Conservation (phyloP, 2,888 invertebrate genomes). For the Oscheius sp. region DNA sequence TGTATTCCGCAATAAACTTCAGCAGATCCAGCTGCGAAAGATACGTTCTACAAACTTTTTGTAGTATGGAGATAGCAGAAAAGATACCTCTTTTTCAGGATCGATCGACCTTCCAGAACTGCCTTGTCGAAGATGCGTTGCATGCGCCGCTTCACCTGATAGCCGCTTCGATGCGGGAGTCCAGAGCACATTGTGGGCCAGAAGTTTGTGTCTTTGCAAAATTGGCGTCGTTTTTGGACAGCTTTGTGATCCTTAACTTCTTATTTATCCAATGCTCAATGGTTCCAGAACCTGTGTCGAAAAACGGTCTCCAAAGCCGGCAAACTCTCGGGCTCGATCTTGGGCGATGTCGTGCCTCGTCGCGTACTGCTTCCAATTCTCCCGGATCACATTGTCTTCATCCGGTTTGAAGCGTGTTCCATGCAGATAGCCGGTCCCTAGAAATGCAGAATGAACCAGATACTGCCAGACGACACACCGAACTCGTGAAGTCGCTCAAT, state of each 20-base stretch:
- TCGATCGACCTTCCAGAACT: not conserved
- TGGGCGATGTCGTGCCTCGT: not conserved
- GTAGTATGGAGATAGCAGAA: not conserved
- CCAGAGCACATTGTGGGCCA: conserved; percentile 28
- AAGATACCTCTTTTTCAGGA: not conserved
- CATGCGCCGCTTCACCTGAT: conserved; percentile 27
- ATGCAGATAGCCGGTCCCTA: conserved; percentile 1
- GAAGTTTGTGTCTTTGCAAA: conserved; percentile 23
- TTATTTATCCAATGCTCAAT: not conserved
- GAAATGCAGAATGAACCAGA: not conserved
- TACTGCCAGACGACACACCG: not conserved
- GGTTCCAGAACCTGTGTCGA: not conserved
- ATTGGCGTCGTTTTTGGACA: not conserved
- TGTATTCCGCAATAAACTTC: not conserved
- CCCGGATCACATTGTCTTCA: conserved; percentile 12
- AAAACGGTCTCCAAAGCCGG: not conserved
- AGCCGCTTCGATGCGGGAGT: conserved; percentile 18
- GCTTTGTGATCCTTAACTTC: not conserved
- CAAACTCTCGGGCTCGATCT: not conserved
- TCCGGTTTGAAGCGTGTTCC: conserved; percentile 8
- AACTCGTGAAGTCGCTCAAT: conserved; percentile 15
- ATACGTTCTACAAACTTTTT: not conserved
- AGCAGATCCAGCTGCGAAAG: not conserved
- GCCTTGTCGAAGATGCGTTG: conserved; percentile 13
- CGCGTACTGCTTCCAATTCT: conserved; percentile 16